Evolutionary conservation across 2,113 vertebrate genomes (phyloP), one percentile per base, ranked within the genome.

Genomic region (Pomatostomus ruficeps): DNA sequence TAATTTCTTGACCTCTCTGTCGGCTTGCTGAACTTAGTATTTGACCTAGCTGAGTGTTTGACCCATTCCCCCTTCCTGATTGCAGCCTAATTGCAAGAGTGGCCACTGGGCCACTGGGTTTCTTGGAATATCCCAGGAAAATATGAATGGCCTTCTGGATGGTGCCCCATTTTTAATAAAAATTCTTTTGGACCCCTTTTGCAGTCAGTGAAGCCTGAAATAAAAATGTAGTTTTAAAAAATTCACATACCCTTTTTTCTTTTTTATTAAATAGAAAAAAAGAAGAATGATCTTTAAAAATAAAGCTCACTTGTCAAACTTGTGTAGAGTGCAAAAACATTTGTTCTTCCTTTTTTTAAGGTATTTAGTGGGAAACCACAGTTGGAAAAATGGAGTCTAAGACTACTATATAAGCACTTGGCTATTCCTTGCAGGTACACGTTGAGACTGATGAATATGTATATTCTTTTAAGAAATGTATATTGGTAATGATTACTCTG

Each of bases 231-330:
- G 28, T 55, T 75, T 63, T 15, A 1, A 19, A 36, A 59, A n/a
- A 26, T 17, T 71, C 4, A 14, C 3, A 7, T 12, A 4, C 1
- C 2, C 1, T 22, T 29, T 23, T 24, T 71, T 43, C 16, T 54
- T 61, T 65, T 24, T 0, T 25, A 13, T 82, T 57, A 46, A 75
- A 36, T 40, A 57, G 52, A 31, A 35, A 58, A 66, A 46, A 59
- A 33, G 17, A 78, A 68, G 4, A 80, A 61, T 15, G 7, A 1
- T 35, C 5, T 63, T 42, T 58, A 77, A 42, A 83, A 86, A 78
- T 46, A 46, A 83, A 81, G 18, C 8, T 76, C 38, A 16, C 11
- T 35, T 81, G 19, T 82, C 31, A 68, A 75, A 65, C 1, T 14
- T 43, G 3, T 17, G 7, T 66, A 25, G 19, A 58, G 10, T 36